Base-by-base conservation (phyloP, 1,140 invertebrate genomes). In the Trichogramma pretiosum region DNA sequence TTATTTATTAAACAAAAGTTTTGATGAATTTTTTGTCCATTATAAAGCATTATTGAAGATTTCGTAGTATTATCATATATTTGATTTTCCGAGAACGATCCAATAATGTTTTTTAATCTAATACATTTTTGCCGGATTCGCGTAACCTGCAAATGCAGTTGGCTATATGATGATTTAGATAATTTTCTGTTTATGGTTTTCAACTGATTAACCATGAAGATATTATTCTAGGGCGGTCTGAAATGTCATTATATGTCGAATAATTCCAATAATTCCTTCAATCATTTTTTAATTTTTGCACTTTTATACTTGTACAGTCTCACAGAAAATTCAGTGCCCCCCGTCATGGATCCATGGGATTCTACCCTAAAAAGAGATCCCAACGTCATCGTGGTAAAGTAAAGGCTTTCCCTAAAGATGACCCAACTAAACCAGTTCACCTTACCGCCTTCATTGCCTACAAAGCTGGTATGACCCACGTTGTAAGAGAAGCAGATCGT, bases 341-440 rank as follows among this genome's bases (percentile, higher is more conserved):
- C 54, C 86, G 97, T 56, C 96, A 99, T 84, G 97, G 97, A 56
- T 98, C 93, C 42, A 96, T 99, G 90, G 96, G 93, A 58, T 99
- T 99, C 81, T 89, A 96, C 70, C 96, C 97, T 59, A 98, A 98
- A 74, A 99, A 99, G 74, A 82, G 97, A 57, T 87, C 90, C 48
- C 81, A 79, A 52, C 84, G 93, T 67, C 91, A 96, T 81, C 88
- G 94, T 77, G 97, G 97, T 62, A 98, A 97, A 73, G 90, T 95
- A 30, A 99, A 99, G 90, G 89, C 96, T 52, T 99, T 99, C 77
- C 97, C 97, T n/a, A 98, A 94, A 66, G 97, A 99, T 85, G 93
- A 99, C 67, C 77, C 84, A 17, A 82, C 71, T 54, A 98, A 98
- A 69, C 96, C 97, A 24, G 90, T 98, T 5, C 97, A 99, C 77